Evolutionary conservation across 2,888 invertebrate genomes (phyloP).

Genomic region (Brenthis daphne): DNA sequence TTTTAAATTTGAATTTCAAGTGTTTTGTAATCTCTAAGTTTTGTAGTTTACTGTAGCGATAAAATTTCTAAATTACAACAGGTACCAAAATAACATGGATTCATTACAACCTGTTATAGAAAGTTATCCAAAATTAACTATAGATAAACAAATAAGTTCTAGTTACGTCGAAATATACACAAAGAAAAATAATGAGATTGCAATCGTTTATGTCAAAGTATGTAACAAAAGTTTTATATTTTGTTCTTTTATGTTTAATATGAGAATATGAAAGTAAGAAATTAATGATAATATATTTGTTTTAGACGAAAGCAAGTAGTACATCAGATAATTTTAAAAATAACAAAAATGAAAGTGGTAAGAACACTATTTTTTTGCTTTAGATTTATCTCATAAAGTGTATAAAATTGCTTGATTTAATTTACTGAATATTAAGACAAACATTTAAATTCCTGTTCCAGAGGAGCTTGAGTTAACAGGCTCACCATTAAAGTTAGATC

Average conservation of each 20-base stretch:
- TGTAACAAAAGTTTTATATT: slow-evolving; percentile 13
- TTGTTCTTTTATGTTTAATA: background rate
- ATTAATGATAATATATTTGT: slow-evolving; percentile 25
- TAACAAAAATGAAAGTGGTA: slow-evolving; percentile 54
- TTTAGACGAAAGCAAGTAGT: slow-evolving; percentile 50
- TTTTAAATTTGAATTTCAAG: background rate
- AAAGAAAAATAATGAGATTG: slow-evolving; percentile 57
- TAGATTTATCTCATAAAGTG: background rate
- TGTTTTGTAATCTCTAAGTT: background rate
- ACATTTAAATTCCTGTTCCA: slow-evolving; percentile 44
- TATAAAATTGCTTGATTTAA: background rate
- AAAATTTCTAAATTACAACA: too few species aligned
- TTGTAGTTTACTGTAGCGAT: background rate
- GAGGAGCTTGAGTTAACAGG: slow-evolving; percentile 78
- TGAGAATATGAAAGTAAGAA: background rate
- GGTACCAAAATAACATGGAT: slow-evolving; percentile 48
- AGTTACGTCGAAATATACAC: slow-evolving; percentile 71
- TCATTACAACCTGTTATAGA: slow-evolving; percentile 55
- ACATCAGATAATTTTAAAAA: slow-evolving; percentile 42
- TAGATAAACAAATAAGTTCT: slow-evolving; percentile 64
- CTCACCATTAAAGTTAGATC: slow-evolving; percentile 77
- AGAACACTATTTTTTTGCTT: slow-evolving; percentile 10
- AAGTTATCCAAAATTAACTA: slow-evolving; percentile 54
- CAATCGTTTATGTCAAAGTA: slow-evolving; percentile 64
- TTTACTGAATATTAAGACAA: background rate